phyloP scores from a whole-genome alignment of 2,797 vertebrate genomes.

The Urosaurus nigricauda region DNA sequence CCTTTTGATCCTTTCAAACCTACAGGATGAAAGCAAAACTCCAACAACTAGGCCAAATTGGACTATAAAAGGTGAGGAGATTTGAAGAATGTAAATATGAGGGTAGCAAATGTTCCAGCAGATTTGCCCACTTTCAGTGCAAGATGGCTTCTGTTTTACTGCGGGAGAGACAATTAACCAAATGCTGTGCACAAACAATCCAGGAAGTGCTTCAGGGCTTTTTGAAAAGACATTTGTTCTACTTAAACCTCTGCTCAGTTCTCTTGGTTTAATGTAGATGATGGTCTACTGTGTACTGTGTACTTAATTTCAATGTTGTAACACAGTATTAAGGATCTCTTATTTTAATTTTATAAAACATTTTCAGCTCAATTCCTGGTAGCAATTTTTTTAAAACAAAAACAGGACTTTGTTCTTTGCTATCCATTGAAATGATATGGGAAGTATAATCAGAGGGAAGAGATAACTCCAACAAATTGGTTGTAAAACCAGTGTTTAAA shows the following conservation, averaged over 20 bases:
- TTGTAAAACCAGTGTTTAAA: not conserved
- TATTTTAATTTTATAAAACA: not conserved
- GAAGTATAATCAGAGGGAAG: not conserved
- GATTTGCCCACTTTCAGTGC: conserved; percentile 69
- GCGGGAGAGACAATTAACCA: conserved; percentile 57
- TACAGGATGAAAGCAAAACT: conserved; percentile 69
- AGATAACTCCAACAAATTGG: not conserved
- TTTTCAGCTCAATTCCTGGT: rapidly evolving
- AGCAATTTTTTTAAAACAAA: not conserved
- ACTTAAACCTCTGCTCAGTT: rapidly evolving
- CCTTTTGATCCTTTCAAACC: conserved; percentile 75
- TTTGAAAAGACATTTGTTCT: not conserved
- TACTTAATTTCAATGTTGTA: rapidly evolving
- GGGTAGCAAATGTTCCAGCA: conserved; percentile 76
- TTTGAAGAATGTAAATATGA: conserved; percentile 69
- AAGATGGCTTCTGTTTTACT: conserved; percentile 52
- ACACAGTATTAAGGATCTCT: not conserved
- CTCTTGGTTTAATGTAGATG: not conserved
- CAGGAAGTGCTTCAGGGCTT: not conserved
- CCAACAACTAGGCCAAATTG: conserved; percentile 68
- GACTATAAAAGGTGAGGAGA: conserved; percentile 67
- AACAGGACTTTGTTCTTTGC: rapidly evolving
- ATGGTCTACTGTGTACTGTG: rapidly evolving
- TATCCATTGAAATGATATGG: rapidly evolving
- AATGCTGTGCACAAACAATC: conserved; percentile 74